Evolutionary conservation across 1,140 invertebrate genomes (phyloP), one percentile per base, ranked within the genome.

Genomic region (Drosophila suzukii): DNA sequence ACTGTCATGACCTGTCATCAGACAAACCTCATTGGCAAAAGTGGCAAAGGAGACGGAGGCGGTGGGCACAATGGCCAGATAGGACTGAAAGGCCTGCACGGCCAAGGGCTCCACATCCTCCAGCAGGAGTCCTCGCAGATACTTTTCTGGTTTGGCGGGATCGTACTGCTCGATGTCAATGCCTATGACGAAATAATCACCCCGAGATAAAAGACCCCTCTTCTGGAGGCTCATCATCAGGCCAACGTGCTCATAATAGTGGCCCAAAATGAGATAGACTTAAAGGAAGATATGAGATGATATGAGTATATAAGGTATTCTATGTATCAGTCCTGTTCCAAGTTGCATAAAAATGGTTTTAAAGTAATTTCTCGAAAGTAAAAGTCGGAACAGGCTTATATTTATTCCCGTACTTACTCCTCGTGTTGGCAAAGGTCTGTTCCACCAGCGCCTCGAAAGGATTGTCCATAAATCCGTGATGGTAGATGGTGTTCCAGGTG

Each of bases 211-310:
- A 1, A 98, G 94, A 38, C 97, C 95, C 90, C 95, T 95, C 61
- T 97, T 94, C 74, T 98, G 95, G 92, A 98, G 94, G 15, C 96
- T 96, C 41, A 97, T 93, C 94, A 98, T 94, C 1, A 98, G 93
- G 5, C 97, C 97, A 41, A 97, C 94, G 80, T 97, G 97, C 78
- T 98, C 97, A 81, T 96, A 96, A 81, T 97, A 96, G 83, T 97
- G 95, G 5, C 98, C 98, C 60, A 99, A 94, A 38, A 98, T 96
- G 1, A 99, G 95, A 92, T 98, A 99, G 92, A 98, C 98, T 98
- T 94, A n/a, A 12, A 2, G 11, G 1, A 13, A n/a, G 6, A 24
- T 15, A 41, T 94, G 1, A 12, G 3, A 39, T 38, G 34, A 20
- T 8, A 11, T 47, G 56, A 57, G 51, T 10, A 30, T 11, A 13